phyloP scores from a whole-genome alignment of 2,113 vertebrate species.

The Crypturellus undulatus region DNA sequence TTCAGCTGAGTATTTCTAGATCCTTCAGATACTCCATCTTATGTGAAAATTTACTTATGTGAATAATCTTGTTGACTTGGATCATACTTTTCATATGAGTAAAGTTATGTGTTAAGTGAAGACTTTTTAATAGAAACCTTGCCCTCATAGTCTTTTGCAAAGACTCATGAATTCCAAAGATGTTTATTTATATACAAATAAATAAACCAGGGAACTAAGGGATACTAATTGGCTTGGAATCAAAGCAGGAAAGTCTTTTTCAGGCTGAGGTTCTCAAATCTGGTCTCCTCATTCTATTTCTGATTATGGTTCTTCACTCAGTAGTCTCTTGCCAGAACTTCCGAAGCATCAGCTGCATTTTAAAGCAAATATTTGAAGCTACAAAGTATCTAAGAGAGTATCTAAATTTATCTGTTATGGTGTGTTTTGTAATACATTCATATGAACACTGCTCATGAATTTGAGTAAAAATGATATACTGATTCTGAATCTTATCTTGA shows the following conservation, averaged over 20 bases:
- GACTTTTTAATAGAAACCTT: not conserved
- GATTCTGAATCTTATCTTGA: conserved; percentile 17
- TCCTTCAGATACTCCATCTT: not conserved
- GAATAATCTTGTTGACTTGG: conserved; percentile 6
- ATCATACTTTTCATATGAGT: not conserved
- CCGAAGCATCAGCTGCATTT: not conserved
- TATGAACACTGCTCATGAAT: not conserved
- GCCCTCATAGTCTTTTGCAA: not conserved
- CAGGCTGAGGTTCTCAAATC: not conserved
- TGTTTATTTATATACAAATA: conserved; percentile 32
- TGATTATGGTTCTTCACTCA: not conserved
- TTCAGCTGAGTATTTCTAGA: not conserved
- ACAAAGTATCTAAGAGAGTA: not conserved
- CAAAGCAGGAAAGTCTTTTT: not conserved
- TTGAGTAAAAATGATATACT: conserved; percentile 3
- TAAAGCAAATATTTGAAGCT: not conserved
- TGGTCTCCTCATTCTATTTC: not conserved
- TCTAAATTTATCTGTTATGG: not conserved
- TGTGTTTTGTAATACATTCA: not conserved
- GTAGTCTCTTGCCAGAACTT: not conserved
- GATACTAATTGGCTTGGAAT: conserved; percentile 17
- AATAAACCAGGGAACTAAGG: not conserved
- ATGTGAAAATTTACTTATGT: not conserved
- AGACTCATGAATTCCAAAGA: not conserved
- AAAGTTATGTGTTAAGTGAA: not conserved